Conservation (phyloP, 2,888 invertebrate genomes). For the Stenurella melanura region DNA sequence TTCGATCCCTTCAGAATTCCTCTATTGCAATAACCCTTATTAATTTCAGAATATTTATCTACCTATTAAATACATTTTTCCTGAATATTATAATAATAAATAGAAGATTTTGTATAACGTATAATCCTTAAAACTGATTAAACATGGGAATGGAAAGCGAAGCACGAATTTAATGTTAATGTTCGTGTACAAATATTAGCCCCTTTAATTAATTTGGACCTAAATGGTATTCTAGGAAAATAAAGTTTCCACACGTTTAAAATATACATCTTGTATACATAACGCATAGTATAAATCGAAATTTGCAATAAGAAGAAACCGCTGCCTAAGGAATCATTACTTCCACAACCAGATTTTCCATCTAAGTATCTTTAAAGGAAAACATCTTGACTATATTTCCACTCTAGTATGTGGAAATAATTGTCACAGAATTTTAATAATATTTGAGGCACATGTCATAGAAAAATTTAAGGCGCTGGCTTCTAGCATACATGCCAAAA, state of each 20-base stretch:
- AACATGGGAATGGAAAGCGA: slow-evolving; percentile 50
- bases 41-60: background rate
- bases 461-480: too few relatives aligned
- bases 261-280: slow-evolving; percentile 15
- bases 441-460: too few relatives aligned
- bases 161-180: slow-evolving; percentile 53
- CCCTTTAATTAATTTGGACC: slow-evolving; percentile 52
- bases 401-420: too few relatives aligned
- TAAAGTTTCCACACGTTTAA: background rate
- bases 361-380: too few relatives aligned
- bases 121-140: slow-evolving; percentile 48
- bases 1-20: too few relatives aligned
- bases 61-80: background rate
- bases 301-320: too few relatives aligned
- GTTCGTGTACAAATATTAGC: slow-evolving; percentile 51
- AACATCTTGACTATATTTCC: too few relatives aligned
- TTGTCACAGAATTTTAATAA: too few relatives aligned
- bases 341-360: too few relatives aligned
- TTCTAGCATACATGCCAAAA: too few relatives aligned
- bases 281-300: background rate
- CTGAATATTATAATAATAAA: slow-evolving; percentile 1
- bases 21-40: too few relatives aligned
- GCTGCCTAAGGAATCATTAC: too few relatives aligned
- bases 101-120: background rate
- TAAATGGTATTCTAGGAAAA: slow-evolving; percentile 37